Evolutionary conservation across 2,113 vertebrate species (phyloP), one percentile per base, ranked within the genome.

Genomic region (Passer domesticus): DNA sequence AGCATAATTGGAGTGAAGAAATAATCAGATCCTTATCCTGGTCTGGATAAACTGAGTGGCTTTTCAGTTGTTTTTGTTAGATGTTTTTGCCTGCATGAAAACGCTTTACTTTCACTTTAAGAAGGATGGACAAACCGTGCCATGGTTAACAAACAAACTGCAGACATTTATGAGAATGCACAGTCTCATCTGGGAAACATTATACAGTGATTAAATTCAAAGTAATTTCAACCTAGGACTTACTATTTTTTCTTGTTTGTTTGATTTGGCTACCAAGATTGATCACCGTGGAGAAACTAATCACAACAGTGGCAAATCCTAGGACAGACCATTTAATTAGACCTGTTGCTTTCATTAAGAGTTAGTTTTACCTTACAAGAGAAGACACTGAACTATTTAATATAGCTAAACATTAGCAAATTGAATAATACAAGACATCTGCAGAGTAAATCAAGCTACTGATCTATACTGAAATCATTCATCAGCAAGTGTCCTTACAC

Each of bases 261-360:
- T 83, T 88, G 63, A 88, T 73, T 70, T 94, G 91, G 76, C 87
- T 89, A n/a, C 83, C 58, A 50, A 87, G 92, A 95, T 87, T 67
- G 90, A 96, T 97, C 67, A 90, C 76, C 30, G 73, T 62, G 63
- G 73, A 92, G 67, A 63, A 78, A 89, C 64, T 58, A 93, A 95
- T 92, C 89, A 93, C 64, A 96, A 93, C 87, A 94, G 53, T 70
- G 83, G 84, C 87, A 97, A 95, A 84, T 79, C 44, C n/a, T 52
- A 83, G 95, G 12, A 60, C 39, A 90, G 81, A 52, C 23, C 39
- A 59, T 84, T 37, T 91, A 90, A 96, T 96, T 91, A 94, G 86
- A 96, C 44, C 43, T 86, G 46, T 91, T 70, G n/a, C 25, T 89
- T 89, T 75, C 44, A 77, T 62, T 93, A 92, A 94, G 55, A 84